phyloP scores from a whole-genome alignment of 2,113 vertebrate species.

The Megalops atlanticus region DNA sequence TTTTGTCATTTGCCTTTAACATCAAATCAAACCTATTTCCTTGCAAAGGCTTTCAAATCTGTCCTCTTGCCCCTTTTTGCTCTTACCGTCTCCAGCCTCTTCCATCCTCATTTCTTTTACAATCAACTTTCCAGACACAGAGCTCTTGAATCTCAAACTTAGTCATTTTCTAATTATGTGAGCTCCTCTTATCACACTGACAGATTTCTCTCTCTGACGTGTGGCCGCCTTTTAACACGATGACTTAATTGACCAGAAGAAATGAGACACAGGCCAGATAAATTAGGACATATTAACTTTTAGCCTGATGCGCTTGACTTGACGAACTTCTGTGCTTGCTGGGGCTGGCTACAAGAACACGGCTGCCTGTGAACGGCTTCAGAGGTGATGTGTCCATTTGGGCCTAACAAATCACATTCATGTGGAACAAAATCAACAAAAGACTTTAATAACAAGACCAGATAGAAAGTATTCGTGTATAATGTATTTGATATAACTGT shows the following conservation, averaged over 20 bases:
- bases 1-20: too few relatives aligned
- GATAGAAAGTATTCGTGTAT: too few relatives aligned
- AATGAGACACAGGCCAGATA: constrained; percentile 6
- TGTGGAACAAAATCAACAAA: too few relatives aligned
- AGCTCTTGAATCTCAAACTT: not conserved
- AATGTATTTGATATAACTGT: too few relatives aligned
- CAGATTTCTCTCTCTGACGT: constrained; percentile 2
- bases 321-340: not conserved
- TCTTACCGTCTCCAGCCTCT: constrained; percentile 26
- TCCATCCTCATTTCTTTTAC: constrained; percentile 1
- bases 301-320: not conserved
- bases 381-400: too few relatives aligned
- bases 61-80: not conserved
- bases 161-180: constrained; percentile 10
- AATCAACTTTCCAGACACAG: not conserved
- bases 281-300: constrained; percentile 4
- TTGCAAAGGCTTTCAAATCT: not conserved
- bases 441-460: too few relatives aligned
- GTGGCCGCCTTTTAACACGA: not conserved
- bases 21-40: not conserved
- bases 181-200: not conserved
- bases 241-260: constrained; percentile 3
- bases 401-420: too few relatives aligned
- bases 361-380: not conserved
- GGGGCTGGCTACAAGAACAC: not conserved